phyloP scores from a whole-genome alignment of 2,797 vertebrate genomes.

The Falco berigora region DNA sequence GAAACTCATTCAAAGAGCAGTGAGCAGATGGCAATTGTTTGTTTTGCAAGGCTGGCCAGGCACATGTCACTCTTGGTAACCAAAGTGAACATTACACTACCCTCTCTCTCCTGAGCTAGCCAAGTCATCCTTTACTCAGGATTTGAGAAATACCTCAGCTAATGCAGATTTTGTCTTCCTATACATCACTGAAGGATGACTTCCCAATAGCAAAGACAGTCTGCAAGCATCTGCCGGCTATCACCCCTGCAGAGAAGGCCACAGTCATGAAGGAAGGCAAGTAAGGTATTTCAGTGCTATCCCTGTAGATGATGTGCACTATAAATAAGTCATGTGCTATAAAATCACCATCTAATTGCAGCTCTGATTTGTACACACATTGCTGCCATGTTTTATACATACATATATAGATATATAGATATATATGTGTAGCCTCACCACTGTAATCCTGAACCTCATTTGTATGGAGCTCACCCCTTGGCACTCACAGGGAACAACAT shows the following conservation, averaged over 20 bases:
- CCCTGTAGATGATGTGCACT: background rate
- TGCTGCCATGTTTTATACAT: background rate
- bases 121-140: background rate
- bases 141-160: background rate
- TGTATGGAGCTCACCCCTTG: background rate
- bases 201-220: background rate
- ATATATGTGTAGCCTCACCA: background rate
- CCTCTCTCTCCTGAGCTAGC: background rate
- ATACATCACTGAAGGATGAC: background rate
- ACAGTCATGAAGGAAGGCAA: background rate
- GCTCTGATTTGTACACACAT: rapidly evolving
- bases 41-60: background rate
- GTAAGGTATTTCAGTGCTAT: background rate
- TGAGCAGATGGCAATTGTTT: background rate
- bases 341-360: background rate
- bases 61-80: rapidly evolving
- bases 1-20: background rate
- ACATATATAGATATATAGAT: rapidly evolving
- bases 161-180: background rate
- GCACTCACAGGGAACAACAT: background rate
- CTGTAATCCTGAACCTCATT: background rate
- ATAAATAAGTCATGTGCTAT: rapidly evolving
- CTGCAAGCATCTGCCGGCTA: background rate
- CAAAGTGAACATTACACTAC: background rate
- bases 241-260: background rate